Evolutionary conservation across 2,113 vertebrate species (phyloP), one percentile per base, ranked within the genome.

Genomic region (Psettodes erumei): DNA sequence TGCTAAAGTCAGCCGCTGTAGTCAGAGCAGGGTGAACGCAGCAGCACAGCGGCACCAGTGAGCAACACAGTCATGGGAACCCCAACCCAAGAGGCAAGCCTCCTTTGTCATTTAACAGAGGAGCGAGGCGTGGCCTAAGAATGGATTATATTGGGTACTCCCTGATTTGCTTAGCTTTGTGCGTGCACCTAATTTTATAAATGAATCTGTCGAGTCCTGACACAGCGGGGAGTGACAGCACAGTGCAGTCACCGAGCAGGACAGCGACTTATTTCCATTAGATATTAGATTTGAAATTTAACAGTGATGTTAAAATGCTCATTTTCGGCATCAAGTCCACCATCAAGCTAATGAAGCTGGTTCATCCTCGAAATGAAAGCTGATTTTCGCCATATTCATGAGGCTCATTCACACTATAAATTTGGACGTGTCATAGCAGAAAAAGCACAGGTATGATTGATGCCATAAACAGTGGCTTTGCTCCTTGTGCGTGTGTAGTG

Each of bases 11-110:
- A 79, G 54, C 54, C 21, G 28, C 43, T 71, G 27, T 21, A 53
- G 40, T 54, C 19, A 32, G 45, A 40, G n/a, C 27, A 71, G 15
- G 35, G 65, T 21, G 62, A 82, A 69, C 25, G 55, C 23, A 75
- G n/a, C 35, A 45, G 16, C 32, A 73, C 45, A 73, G 27, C 72
- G 71, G 42, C 53, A 27, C 51, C 67, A 67, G 60, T 51, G 40
- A 87, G 56, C 48, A 27, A 74, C 63, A 25, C 19, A 69, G 66
- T 55, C 72, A 78, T 64, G 75, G 75, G 79, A 77, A 77, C 47
- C 71, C 74, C 67, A 88, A 79, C 67, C 45, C 74, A 77, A 58
- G 64, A 71, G 71, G 75, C 61, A 33, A 64, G 47, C 76, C 63
- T 79, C 51, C 71, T 71, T 73, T 70, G 79, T 86, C 61, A 77